Evolutionary conservation across 2,888 invertebrate genomes (phyloP).

Genomic region (Eumacrocentrus americanus): DNA sequence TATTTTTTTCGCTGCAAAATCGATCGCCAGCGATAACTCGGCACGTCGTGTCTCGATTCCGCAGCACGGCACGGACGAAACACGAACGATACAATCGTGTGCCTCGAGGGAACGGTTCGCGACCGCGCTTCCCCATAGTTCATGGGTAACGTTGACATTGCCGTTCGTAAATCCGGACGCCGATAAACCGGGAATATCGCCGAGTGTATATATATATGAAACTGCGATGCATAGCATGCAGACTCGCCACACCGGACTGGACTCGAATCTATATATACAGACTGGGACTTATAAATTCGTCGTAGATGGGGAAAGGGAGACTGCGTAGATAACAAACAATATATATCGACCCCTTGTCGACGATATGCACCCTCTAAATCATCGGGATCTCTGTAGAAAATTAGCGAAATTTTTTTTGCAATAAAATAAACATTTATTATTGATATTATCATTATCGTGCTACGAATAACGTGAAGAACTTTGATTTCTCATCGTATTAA

Average conservation of each 20-base stretch:
- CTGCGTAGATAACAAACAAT: not conserved
- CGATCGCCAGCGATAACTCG: slow-evolving; percentile 14
- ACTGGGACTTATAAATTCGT: slow-evolving; percentile 32
- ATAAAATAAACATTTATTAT: too few relatives aligned
- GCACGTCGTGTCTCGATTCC: slow-evolving; percentile 20
- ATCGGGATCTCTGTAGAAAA: too few relatives aligned
- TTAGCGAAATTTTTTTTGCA: too few relatives aligned
- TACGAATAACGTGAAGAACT: too few relatives aligned
- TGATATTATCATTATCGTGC: too few relatives aligned
- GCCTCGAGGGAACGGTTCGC: slow-evolving; percentile 18
- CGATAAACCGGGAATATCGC: slow-evolving; percentile 39
- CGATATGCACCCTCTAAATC: too few relatives aligned
- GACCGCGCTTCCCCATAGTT: slow-evolving; percentile 18
- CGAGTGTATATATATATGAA: slow-evolving; percentile 3
- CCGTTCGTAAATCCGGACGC: slow-evolving; percentile 38
- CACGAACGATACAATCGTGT: slow-evolving; percentile 26
- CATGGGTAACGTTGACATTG: slow-evolving; percentile 35
- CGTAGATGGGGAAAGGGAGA: not conserved
- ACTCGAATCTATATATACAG: slow-evolving; percentile 1
- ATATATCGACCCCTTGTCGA: too few relatives aligned
- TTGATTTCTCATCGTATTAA: too few relatives aligned
- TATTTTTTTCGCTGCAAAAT: not conserved
- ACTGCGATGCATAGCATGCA: not conserved
- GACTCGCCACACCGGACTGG: not conserved
- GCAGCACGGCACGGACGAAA: slow-evolving; percentile 4